These are phyloP conservation scores for Drosophila neonasuta DNA, from an alignment of 2,888 invertebrate species.

Conservation along the genomic window DNA sequence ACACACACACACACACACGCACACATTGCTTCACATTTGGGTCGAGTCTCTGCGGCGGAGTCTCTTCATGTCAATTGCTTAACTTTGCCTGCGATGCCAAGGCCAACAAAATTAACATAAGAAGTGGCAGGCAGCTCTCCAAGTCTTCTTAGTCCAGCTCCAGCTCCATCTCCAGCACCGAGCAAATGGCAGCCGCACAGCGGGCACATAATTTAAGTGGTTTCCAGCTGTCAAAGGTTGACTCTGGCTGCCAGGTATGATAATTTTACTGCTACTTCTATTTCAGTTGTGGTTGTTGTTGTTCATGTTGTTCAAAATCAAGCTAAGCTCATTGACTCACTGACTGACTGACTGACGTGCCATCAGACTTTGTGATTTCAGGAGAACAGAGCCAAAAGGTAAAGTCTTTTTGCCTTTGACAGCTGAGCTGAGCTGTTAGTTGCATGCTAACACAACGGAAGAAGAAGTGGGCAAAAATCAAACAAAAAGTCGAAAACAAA, in stretches of 20 bases:
- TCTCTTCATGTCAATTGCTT: constrained; percentile 71
- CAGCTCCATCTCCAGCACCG: constrained; percentile 15
- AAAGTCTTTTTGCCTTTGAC: constrained; percentile 56
- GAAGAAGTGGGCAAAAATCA: constrained; percentile 1
- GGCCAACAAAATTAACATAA: constrained; percentile 68
- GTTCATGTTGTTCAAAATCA: constrained; percentile 21
- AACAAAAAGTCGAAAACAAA: constrained; percentile 9
- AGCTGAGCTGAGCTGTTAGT: constrained; percentile 42
- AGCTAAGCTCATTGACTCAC: constrained; percentile 60
- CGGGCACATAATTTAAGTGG: constrained; percentile 76
- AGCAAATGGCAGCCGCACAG: constrained; percentile 49
- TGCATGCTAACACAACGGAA: constrained; percentile 7
- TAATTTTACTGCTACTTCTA: constrained; percentile 39
- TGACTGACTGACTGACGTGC: constrained; percentile 26
- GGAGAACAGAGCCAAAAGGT: constrained; percentile 1
- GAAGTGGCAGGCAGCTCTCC: constrained; percentile 27
- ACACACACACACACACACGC: neutral
- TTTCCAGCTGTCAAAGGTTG: constrained; percentile 78
- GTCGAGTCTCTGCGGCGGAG: constrained; percentile 32
- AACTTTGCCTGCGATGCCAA: constrained; percentile 52
- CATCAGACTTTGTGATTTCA: constrained; percentile 56
- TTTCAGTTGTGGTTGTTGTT: constrained; percentile 5
- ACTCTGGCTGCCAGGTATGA: constrained; percentile 46
- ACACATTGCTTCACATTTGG: neutral
- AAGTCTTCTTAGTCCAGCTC: constrained; percentile 41